Conservation (phyloP, 2,113 vertebrate genomes). For the Spilogale gracilis region DNA sequence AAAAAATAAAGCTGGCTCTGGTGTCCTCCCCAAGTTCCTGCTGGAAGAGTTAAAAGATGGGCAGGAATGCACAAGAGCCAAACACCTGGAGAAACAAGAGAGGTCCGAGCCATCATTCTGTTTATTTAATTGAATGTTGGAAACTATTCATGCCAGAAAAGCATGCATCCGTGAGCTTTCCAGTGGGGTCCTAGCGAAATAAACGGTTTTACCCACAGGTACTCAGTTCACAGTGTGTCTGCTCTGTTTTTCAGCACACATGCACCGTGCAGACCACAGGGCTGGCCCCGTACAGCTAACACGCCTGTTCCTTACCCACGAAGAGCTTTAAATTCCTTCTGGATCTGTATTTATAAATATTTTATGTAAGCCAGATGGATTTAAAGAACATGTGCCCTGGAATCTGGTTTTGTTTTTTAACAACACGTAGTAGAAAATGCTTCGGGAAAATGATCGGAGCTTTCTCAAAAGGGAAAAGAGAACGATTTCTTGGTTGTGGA, state of each 20-base stretch:
- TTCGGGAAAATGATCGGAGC: constrained; percentile 48
- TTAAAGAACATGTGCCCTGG: constrained; percentile 43
- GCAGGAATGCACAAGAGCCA: constrained; percentile 15
- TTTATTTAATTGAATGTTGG: constrained; percentile 83
- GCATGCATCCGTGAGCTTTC: constrained; percentile 74
- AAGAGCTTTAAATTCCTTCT: constrained; percentile 67
- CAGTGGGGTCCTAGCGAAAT: not conserved
- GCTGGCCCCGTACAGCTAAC: not conserved
- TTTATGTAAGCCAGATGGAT: constrained; percentile 76
- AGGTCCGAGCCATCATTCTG: constrained; percentile 68
- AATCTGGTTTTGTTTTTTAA: constrained; percentile 72
- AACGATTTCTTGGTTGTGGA: not conserved
- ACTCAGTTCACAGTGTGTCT: not conserved
- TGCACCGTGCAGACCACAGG: not conserved
- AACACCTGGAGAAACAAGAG: constrained; percentile 73
- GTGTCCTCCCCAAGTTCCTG: constrained; percentile 66
- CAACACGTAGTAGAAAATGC: constrained; percentile 67
- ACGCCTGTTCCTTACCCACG: constrained; percentile 36
- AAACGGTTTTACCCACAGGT: not conserved
- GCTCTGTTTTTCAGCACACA: not conserved
- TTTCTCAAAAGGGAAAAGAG: not conserved
- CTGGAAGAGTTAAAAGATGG: constrained; percentile 35
- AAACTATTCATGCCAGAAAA: constrained; percentile 82
- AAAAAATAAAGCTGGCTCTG: constrained; percentile 52
- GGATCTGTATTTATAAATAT: constrained; percentile 75